Base-by-base conservation (phyloP, 2,113 vertebrate genomes). In the Atractosteus spatula region DNA sequence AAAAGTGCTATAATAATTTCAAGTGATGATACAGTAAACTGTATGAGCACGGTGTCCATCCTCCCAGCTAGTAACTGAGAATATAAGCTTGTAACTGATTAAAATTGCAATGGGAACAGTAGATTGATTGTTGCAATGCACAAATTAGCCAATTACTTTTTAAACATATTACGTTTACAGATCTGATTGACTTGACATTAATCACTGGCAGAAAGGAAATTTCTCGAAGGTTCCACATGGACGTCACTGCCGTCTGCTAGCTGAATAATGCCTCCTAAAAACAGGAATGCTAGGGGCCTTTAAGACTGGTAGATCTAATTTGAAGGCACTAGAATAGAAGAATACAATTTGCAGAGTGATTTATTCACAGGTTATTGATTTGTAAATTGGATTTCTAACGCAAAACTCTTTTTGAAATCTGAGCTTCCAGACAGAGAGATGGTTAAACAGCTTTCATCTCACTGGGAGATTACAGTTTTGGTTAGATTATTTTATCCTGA, bases 321-420 rank as follows among this genome's bases (percentile, higher is more conserved):
- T 11, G 10, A 13, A 11, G 14, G 14, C 12, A 59, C 5, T 13
- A 13, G 57, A 59, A 14, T 59, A 59, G 57, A 59, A 59, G 62
- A 65, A 43, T 3, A 43, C 62, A 3, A 65, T 65, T 65, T 65
- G 62, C 62, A 29, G 16, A 17, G 29, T 41, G 62, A 65, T 65
- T 65, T 65, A 65, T 3, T 65, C 62, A 65, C 62, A 65, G 41
- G 41, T 65, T 65, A 65, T 41, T 65, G 62, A 65, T 65, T 43
- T 65, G 62, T 43, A 65, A 65, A 65, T 65, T 65, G 7, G 62
- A 65, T 65, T 65, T 65, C 17, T 41, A 29, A 29, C 17, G 12
- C 14, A 62, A 62, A 29, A 7, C 14, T 62, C 17, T 14, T 13
- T 16, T 12, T 64, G 14, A 16, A n/a, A 41, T 3, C 17, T 12